phyloP scores from a whole-genome alignment of 2,113 vertebrate species.

The Hiodon tergisus region DNA sequence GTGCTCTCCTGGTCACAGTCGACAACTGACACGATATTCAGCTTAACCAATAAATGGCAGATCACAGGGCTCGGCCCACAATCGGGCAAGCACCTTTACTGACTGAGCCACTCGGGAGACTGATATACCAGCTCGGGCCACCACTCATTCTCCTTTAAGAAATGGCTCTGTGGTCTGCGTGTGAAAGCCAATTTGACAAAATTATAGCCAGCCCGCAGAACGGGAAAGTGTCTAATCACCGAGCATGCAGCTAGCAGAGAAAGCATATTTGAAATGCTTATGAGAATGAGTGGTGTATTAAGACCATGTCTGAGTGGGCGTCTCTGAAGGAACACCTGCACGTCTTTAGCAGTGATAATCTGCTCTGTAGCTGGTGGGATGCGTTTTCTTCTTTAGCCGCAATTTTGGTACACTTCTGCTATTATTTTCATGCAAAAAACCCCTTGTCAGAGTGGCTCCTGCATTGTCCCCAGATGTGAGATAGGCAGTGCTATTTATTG shows the following conservation, averaged over 20 bases:
- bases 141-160: too few relatives aligned
- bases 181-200: conserved; percentile 11
- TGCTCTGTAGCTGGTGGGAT: conserved; percentile 1
- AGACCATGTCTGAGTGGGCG: conserved; percentile 9
- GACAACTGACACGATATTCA: too few relatives aligned
- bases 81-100: too few relatives aligned
- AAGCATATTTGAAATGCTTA: neutral
- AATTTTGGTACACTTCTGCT: neutral
- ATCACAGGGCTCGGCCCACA: too few relatives aligned
- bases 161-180: neutral
- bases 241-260: neutral
- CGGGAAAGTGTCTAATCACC: neutral
- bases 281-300: conserved; percentile 7
- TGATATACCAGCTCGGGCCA: too few relatives aligned
- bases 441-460: neutral
- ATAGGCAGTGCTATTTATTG: neutral
- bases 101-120: too few relatives aligned
- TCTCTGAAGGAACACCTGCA: conserved; percentile 6
- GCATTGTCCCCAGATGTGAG: neutral
- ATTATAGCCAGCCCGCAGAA: neutral
- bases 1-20: too few relatives aligned
- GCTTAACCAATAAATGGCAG: too few relatives aligned
- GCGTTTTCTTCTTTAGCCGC: neutral
- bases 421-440: conserved; percentile 7
- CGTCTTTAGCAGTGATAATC: conserved; percentile 1